Base-by-base conservation (phyloP, 2,797 vertebrate species). In the Epinephelus malabaricus region DNA sequence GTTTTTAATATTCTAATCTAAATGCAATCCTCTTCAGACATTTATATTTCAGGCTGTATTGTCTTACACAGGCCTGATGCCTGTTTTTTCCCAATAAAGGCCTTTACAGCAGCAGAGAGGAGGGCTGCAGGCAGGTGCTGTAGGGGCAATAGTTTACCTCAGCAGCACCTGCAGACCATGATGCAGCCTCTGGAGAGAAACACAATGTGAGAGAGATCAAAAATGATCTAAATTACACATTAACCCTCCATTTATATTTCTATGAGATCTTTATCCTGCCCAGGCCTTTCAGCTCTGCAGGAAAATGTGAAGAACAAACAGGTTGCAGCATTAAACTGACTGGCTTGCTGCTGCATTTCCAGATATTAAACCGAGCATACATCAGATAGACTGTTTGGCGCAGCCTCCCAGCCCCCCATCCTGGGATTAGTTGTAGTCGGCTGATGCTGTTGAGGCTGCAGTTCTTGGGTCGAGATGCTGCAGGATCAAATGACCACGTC, bases 401-500 rank as follows among this genome's bases (percentile, higher is more conserved):
- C 81, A 76, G 86, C 75, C 73, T 73, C 80, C 80, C 85, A 73
- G 43, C 84, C 82, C 79, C 79, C 73, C 66, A 75, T 6, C 53
- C 76, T 21, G 13, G 89, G 92, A 92, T 94, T 90, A 92, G 82
- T 80, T 87, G 80, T 70, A 88, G 85, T 89, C 69, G 70, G 69
- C 80, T 83, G 87, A 82, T 90, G 87, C 69, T 88, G 91, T 89
- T 83, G 91, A 95, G 81, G 83, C 86, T 92, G 92, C 87, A 86
- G 85, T 88, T 90, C 89, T 91, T 58, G 76, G 69, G 79, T 85
- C 79, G 86, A 91, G 86, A 92, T 92, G 88, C 92, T 91, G 90
- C 79, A 77, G 93, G 94, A 95, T 96, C 95, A 95, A 91, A 92
- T 96, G 91, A 94, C 95, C 83, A 85, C 56, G 90, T 94, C 95